Conservation (phyloP, 2,888 invertebrate genomes). For the Perizoma affinitatum region DNA sequence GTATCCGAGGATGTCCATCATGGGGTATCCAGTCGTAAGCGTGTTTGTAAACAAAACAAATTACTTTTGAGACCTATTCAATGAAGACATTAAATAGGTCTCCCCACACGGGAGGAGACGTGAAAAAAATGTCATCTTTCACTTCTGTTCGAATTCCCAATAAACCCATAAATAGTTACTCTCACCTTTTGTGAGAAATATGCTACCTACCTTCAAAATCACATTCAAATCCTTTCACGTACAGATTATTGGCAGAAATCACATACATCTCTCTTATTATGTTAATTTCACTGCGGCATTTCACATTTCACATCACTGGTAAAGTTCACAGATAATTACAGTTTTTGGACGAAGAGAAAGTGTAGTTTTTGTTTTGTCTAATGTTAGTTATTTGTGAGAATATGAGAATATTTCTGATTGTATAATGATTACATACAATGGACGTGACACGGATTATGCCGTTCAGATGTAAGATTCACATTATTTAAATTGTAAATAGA, state of each 20-base stretch:
- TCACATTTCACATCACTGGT: constrained; percentile 15
- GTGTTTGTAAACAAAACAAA: too few relatives aligned
- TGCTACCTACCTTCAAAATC: not conserved
- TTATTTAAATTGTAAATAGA: not conserved
- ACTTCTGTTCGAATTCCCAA: too few relatives aligned
- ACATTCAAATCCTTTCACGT: not conserved
- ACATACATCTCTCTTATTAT: constrained; percentile 9
- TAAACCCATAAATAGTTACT: too few relatives aligned
- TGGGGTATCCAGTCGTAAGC: too few relatives aligned
- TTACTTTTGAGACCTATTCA: too few relatives aligned
- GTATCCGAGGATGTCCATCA: too few relatives aligned
- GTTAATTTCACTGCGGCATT: constrained; percentile 12
- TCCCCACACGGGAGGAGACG: too few relatives aligned
- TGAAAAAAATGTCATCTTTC: too few relatives aligned
- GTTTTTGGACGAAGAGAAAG: constrained; percentile 61
- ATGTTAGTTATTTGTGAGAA: constrained; percentile 52
- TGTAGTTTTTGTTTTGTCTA: constrained; percentile 41
- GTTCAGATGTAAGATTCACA: not conserved
- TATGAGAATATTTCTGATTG: constrained; percentile 40
- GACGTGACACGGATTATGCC: constrained; percentile 3
- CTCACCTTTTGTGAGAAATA: too few relatives aligned
- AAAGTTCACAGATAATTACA: constrained; percentile 56
- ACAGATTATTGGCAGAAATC: not conserved
- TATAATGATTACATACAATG: constrained; percentile 29
- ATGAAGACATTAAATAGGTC: too few relatives aligned